Base-by-base conservation (phyloP, 1,140 invertebrate species). In the Scaptomyza pallida region DNA sequence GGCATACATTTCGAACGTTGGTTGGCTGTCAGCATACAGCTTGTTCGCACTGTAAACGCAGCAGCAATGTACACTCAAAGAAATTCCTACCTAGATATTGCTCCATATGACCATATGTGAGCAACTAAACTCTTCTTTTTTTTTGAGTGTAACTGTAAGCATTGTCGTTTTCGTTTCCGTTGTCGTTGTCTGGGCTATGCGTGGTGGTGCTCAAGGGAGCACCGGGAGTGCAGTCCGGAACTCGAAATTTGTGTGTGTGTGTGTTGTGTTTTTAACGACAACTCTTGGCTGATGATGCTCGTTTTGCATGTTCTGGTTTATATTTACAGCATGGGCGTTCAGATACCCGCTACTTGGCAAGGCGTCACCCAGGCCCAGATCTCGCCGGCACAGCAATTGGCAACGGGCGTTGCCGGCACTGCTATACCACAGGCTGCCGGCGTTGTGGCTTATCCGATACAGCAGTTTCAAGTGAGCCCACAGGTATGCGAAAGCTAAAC, bases 401-500 rank as follows among this genome's bases (percentile, higher is more conserved):
- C 93, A 62, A 92, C 93, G 72, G 93, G 93, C 44, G 92, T 93
- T 41, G 90, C 92, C 33, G 93, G 93, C 50, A 82, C 90, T 16
- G 92, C 93, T 30, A 89, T 94, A 41, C 94, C 94, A 71, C 94
- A 94, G 82, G 90, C 93, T 33, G 93, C 94, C 59, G 94, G 94
- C 79, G 95, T 95, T 92, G 94, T 95, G 90, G 94, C 96, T 92
- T 96, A 96, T 92, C 95, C 96, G 30, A 95, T 97, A 92, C 96
- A 96, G 92, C 96, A 96, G 92, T 97, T 96, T 92, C 96, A 97
- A 93, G 95, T 96, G 92, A 92, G 91, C 88, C 89, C 90, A 83
- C 89, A 89, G 83, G 90, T 92, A 90, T 65, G 89, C 88, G 37
- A n/a, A 16, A 8, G 19, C 45, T 35, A 51, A 40, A 41, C 48